Percentiles rank a stretch among this genome's conserved stretches.
Conservation (phyloP, 2,113 vertebrate genomes). For the Tretioscincus oriximinensis region DNA sequence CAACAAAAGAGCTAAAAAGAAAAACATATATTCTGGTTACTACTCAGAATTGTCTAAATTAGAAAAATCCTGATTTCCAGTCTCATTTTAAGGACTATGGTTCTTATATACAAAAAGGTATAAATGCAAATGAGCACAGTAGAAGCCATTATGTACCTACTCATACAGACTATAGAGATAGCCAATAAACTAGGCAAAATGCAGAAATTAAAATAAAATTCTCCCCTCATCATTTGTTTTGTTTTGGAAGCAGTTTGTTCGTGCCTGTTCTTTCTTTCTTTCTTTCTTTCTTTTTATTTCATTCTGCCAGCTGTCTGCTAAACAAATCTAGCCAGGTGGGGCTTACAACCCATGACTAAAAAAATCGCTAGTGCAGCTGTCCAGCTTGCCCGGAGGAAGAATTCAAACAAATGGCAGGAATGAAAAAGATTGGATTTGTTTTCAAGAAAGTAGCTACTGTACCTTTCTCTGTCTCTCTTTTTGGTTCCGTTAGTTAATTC, state of each 20-base stretch:
- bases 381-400: conserved; percentile 84
- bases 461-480: conserved; percentile 66
- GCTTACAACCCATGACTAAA: conserved; percentile 86
- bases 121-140: conserved; percentile 37
- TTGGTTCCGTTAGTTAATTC: conserved; percentile 65
- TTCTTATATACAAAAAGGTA: conserved; percentile 20
- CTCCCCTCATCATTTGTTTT: conserved; percentile 68
- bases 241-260: conserved; percentile 74
- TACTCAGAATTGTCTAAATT: conserved; percentile 48
- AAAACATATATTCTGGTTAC: conserved; percentile 43
- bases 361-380: conserved; percentile 84
- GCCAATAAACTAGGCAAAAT: conserved; percentile 61
- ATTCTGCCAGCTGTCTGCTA: conserved; percentile 86
- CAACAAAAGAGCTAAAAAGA: conserved; percentile 43
- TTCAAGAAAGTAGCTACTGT: conserved; percentile 80
- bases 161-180: background rate
- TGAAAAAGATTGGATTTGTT: conserved; percentile 79
- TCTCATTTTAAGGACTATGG: conserved; percentile 20
- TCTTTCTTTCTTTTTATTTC: conserved; percentile 80
- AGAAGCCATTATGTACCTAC: background rate
- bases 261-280: conserved; percentile 61
- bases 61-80: background rate
- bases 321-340: conserved; percentile 87
- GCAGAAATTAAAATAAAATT: conserved; percentile 73
- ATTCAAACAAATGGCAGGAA: conserved; percentile 82